phyloP scores from a whole-genome alignment of 2,113 vertebrate species.

The Mixornis gularis region DNA sequence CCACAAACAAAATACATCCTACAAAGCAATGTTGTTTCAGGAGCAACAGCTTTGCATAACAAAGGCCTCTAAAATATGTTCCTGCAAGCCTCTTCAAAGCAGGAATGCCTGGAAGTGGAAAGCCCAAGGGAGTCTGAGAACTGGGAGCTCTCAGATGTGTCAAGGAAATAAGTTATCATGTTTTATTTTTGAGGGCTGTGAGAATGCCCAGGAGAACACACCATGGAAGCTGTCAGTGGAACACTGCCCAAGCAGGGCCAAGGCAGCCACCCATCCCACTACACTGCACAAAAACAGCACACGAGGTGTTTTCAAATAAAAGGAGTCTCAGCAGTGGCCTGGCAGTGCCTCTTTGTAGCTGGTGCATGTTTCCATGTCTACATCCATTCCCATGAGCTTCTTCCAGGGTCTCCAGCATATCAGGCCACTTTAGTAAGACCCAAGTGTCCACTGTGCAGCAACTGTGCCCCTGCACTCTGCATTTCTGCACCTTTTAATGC shows the following conservation, averaged over 20 bases:
- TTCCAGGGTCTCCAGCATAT: neutral
- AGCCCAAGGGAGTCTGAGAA: conserved; percentile 18
- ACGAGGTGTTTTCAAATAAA: rapidly evolving
- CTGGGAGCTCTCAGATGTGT: neutral
- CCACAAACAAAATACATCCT: conserved; percentile 5
- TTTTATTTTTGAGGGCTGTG: conserved; percentile 32
- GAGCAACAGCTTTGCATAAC: neutral
- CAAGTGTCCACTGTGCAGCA: neutral
- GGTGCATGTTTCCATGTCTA: neutral
- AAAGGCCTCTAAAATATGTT: conserved; percentile 1
- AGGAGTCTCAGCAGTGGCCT: neutral
- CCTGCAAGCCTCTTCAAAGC: conserved; percentile 16
- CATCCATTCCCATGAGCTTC: neutral
- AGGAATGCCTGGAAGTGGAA: conserved; percentile 29
- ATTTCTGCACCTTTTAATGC: neutral
- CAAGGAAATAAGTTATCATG: neutral
- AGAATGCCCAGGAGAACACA: neutral
- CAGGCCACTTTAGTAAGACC: rapidly evolving
- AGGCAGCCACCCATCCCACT: neutral
- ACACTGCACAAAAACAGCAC: neutral
- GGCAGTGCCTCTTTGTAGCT: neutral
- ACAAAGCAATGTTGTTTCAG: conserved; percentile 12
- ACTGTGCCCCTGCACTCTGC: neutral
- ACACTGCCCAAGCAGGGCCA: neutral
- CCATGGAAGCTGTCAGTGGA: neutral